A percentile compares a stretch with the other conserved stretches of the same genome.
phyloP scores from a whole-genome alignment of 2,888 invertebrate species.

The Sinhomidia bicolor region DNA sequence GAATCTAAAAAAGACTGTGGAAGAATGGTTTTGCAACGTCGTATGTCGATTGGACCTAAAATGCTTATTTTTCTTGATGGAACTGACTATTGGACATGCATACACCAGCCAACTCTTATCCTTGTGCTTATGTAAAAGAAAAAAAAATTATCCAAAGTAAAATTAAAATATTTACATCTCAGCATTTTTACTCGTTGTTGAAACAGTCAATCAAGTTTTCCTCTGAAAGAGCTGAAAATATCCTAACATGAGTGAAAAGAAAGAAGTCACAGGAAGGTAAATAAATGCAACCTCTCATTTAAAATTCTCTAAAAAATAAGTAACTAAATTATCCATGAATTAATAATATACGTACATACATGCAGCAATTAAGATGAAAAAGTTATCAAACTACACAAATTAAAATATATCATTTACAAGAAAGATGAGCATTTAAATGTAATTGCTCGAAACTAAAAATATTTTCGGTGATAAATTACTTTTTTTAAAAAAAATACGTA shows the following conservation, averaged over 20 bases:
- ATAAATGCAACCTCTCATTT: background rate
- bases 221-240: background rate
- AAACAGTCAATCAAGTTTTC: background rate
- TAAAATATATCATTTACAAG: too few species aligned
- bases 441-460: too few species aligned
- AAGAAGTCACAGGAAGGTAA: background rate
- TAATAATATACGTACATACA: too few species aligned
- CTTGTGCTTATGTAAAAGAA: background rate
- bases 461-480: too few species aligned
- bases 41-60: background rate
- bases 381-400: too few species aligned
- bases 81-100: background rate
- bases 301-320: background rate
- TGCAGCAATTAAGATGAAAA: too few species aligned
- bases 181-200: background rate
- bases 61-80: slow-evolving; percentile 11
- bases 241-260: slow-evolving; percentile 1
- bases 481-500: too few species aligned
- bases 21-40: too few species aligned
- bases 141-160: background rate
- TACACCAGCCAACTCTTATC: background rate
- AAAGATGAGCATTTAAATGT: too few species aligned
- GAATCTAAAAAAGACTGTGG: too few species aligned
- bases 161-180: too few species aligned
- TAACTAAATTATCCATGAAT: background rate